Evolutionary conservation across 2,888 invertebrate genomes (phyloP), one percentile per base, ranked within the genome.

Genomic region (Agrenia bidenticulata): DNA sequence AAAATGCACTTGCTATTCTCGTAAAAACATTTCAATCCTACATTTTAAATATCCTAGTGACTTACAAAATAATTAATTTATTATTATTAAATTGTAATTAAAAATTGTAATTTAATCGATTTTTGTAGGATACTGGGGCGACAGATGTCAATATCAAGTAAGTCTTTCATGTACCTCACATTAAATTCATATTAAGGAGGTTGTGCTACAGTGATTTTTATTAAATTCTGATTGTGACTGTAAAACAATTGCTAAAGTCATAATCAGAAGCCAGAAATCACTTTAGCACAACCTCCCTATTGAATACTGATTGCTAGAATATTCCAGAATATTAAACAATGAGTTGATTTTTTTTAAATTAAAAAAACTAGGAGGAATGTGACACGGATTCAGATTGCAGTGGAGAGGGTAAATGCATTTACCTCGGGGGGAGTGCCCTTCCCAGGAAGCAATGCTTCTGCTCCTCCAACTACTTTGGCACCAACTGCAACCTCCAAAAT

Each of bases 1-100:
- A 87, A 56, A 45, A 37, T 75, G 75, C 61, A 62, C 54, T 21
- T 75, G 75, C 39, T 63, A 64, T 17, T 39, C 63, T 15, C 62
- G 72, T 69, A 55, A 17, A 41, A 27, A 5, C 5, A 45, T 4
- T 19, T 23, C 9, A 53, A 15, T 7, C 9, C 53, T 21, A 24
- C 7, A 11, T 53, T 9, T 7, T 17, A n/a, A n/a, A 7, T 50
- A n/a, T 9, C n/a, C n/a, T n/a, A n/a, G n/a, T n/a, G n/a, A n/a
- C n/a, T n/a, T n/a, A n/a, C n/a, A n/a, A n/a, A n/a, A n/a, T n/a
- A n/a, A n/a, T n/a, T n/a, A n/a, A n/a, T n/a, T n/a, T n/a, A n/a
- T n/a, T n/a, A n/a, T n/a, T n/a, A n/a, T n/a, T n/a, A n/a, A n/a
- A n/a, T n/a, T 27, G 58, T 32, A 51, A n/a, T 45, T 57, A 17